Base-by-base conservation (phyloP, 2,113 vertebrate genomes). In the Amblyopsis rosae region DNA sequence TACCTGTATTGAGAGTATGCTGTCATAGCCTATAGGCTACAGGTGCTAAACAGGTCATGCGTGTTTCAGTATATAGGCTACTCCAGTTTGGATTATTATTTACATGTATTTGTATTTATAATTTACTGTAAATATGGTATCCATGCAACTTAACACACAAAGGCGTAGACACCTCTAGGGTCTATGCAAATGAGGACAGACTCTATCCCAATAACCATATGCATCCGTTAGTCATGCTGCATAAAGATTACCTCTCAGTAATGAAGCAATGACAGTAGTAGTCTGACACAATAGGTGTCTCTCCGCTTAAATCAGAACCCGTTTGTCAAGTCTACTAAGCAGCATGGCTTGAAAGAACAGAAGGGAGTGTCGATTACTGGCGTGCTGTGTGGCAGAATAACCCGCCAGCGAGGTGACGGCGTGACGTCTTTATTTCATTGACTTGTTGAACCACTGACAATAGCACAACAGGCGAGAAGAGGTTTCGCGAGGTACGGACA, bases 261-360 rank as follows among this genome's bases (percentile, higher is more conserved):
- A 15, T 17, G 8, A 64, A 59, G 17, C 59, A 56, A 15, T 5
- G 67, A 70, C 48, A 73, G 60, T 59, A 19, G 26, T 26, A 26
- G 26, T 2, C 26, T 26, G 26, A 26, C 26, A 26, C 26, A 2
- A 3, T 26, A 61, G 70, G 49, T 56, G 49, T 6, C 62, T 67
- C 70, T 63, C 62, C 26, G 11, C 48, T 11, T 57, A 50, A 26
- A 17, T 54, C 15, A 63, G 58, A 88, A 90, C 87, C 83, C 32
- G 89, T 86, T 81, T 12, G 79, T 88, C 87, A 66, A 77, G 86
- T 84, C 65, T 16, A 68, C 9, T 56, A n/a, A 79, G 46, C 46
- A 45, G 67, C 35, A 45, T 64, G 53, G 69, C 41, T 69, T 9
- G 13, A 45, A 58, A 10, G 1, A n/a, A n/a, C n/a, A n/a, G n/a